phyloP scores from a whole-genome alignment of 2,888 invertebrate species.

The Ormyrus nitidulus region DNA sequence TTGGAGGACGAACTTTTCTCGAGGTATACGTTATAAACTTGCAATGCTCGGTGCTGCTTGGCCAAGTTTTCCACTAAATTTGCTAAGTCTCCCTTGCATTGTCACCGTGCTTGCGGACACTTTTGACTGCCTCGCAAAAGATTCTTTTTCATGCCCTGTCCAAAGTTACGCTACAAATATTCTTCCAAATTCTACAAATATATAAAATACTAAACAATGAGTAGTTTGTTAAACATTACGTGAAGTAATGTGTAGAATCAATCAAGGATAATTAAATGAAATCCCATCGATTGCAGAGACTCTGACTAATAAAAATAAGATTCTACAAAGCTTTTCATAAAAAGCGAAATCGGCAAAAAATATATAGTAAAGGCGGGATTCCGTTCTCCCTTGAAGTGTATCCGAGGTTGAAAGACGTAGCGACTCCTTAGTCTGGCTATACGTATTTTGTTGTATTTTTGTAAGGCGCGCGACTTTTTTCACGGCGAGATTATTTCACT shows the following conservation, averaged over 20 bases:
- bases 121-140: neutral
- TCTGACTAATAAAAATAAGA: neutral
- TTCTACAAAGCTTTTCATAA: too few relatives aligned
- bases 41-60: neutral
- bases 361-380: neutral
- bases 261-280: too few relatives aligned
- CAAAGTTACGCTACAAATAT: neutral
- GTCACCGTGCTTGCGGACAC: neutral
- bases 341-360: neutral
- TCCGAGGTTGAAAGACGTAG: neutral
- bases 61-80: constrained; percentile 4
- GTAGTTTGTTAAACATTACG: too few relatives aligned
- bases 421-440: neutral
- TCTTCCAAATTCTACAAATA: neutral
- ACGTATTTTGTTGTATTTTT: too few relatives aligned
- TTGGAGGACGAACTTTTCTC: neutral
- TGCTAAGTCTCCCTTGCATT: neutral
- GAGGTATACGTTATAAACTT: neutral
- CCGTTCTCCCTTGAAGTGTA: neutral
- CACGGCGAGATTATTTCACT: neutral
- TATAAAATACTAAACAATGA: neutral
- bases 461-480: too few relatives aligned
- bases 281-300: too few relatives aligned
- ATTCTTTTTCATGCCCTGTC: neutral
- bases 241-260: too few relatives aligned